Base-by-base conservation (phyloP, 2,888 invertebrate species). In the Bedellia somnulentella region DNA sequence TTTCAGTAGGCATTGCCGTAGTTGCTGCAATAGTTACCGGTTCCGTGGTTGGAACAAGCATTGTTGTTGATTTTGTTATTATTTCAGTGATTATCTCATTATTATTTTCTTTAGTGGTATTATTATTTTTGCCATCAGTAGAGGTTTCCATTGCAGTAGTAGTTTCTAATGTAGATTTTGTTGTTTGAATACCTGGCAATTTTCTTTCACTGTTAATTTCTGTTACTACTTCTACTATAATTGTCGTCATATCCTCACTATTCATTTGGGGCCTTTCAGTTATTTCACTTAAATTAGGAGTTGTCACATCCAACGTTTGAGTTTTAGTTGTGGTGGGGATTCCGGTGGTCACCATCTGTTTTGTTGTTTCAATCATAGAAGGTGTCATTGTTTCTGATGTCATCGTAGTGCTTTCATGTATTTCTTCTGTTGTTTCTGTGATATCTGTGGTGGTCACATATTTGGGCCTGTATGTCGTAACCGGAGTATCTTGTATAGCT, bases 391-490 rank as follows among this genome's bases (percentile, higher is more conserved):
- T 30, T 24, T 37, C 36, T 13, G 40, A 37, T 24, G 42, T 40
- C 26, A 49, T 39, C 5, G 49, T 46, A 13, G 62, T 63, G 1
- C 56, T 57, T 32, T 71, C 64, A 29, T 51, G 44, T 9, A 49
- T 33, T 1, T 42, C 35, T 18, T 61, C 61, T 1, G 68, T 62
- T 3, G 47, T 50, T 42, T 68, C 64, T 33, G 59, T 57, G 15
- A 29, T 27, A 14, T 45, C 27, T 24, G 54, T 57, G 11, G 62
- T 57, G 4, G 67, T 57, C 13, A 48, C 38, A 40, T 59, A 70
- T 38, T 46, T 52, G 30, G 76, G 73, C 37, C 73, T 54, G 15
- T 75, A 73, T 9, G 75, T 75, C n/a, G 75, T 75, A 12, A 73
- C 47, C 21, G 57, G 53, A 13, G 35, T 46, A 26, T 68, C 57